These are phyloP conservation scores for Limnothrissa miodon DNA, from an alignment of 2,113 vertebrate genomes.

Conservation along the genomic window DNA sequence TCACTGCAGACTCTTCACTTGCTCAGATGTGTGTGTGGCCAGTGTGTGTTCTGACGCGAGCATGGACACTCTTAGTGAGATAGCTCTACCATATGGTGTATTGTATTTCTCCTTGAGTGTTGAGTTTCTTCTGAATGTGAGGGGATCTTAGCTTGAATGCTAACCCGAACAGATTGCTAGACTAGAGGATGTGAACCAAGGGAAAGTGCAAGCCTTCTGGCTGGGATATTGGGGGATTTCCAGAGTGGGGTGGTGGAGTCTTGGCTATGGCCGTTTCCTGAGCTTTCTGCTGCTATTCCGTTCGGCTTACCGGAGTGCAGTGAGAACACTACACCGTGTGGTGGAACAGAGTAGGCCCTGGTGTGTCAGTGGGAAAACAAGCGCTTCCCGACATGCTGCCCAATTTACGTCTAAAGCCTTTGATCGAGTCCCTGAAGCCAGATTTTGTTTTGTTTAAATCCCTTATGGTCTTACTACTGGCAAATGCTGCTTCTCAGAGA, in stretches of 20 bases:
- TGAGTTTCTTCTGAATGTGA: not conserved
- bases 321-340: not conserved
- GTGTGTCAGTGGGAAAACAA: not conserved
- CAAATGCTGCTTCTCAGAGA: not conserved
- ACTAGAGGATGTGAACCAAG: not conserved
- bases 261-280: not conserved
- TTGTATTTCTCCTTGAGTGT: not conserved
- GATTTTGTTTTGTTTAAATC: not conserved
- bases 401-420: not conserved
- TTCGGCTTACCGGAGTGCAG: not conserved
- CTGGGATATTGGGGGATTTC: constrained; percentile 1
- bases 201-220: not conserved
- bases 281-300: not conserved
- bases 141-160: not conserved
- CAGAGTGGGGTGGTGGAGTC: not conserved
- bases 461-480: not conserved
- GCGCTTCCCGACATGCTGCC: not conserved
- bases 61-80: not conserved
- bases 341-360: not conserved
- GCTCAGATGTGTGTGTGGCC: not conserved
- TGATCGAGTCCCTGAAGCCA: not conserved
- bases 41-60: not conserved
- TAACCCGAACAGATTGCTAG: not conserved
- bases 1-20: not conserved
- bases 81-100: not conserved